These are phyloP conservation scores for Dreissena rostriformis DNA, from an alignment of 1,140 invertebrate species.

Conservation along the genomic window DNA sequence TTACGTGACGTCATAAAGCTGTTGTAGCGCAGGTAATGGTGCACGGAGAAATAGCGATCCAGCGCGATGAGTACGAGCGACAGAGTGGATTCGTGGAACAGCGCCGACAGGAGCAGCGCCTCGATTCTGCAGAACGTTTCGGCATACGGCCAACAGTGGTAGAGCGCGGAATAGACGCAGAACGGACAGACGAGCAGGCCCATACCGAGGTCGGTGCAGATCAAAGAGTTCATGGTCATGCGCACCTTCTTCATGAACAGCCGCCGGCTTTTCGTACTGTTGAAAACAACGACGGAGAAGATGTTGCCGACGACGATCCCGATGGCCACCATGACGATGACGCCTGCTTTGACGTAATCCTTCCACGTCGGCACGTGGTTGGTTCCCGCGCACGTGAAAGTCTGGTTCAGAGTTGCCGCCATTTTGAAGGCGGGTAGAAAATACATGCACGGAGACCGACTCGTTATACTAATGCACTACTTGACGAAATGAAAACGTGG, in stretches of 20 bases:
- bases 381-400: slow-evolving; percentile 28
- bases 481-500: no score
- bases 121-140: slow-evolving; percentile 92
- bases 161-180: slow-evolving; percentile 52
- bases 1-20: slow-evolving; percentile 48
- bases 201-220: slow-evolving; percentile 58
- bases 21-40: slow-evolving; percentile 89
- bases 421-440: not conserved
- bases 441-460: no score
- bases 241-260: slow-evolving; percentile 52
- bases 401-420: slow-evolving; percentile 27
- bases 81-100: slow-evolving; percentile 96
- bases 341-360: slow-evolving; percentile 34
- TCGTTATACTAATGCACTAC: no score
- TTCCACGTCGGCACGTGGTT: slow-evolving; percentile 39
- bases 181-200: slow-evolving; percentile 54
- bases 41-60: slow-evolving; percentile 97
- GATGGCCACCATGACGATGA: slow-evolving; percentile 21
- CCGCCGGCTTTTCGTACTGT: slow-evolving; percentile 23
- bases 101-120: slow-evolving; percentile 88
- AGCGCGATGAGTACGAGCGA: slow-evolving; percentile 98
- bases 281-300: slow-evolving; percentile 54
- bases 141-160: slow-evolving; percentile 91
- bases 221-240: slow-evolving; percentile 59
- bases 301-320: slow-evolving; percentile 55